Evolutionary conservation across 1,140 invertebrate genomes (phyloP).

Genomic region (Ephestia elutella): DNA sequence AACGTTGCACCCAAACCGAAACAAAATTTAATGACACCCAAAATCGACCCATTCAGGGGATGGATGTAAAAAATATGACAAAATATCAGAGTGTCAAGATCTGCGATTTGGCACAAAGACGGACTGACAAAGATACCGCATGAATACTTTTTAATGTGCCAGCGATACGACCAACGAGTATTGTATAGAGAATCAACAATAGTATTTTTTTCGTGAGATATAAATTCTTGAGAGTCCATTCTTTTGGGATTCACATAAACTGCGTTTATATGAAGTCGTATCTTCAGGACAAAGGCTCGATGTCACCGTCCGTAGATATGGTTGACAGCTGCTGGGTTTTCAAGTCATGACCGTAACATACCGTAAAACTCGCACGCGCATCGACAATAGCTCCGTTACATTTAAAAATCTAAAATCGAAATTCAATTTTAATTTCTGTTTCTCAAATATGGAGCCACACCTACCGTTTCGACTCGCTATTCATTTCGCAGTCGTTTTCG

Average conservation of each 20-base stretch:
- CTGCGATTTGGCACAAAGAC: slow-evolving; percentile 44
- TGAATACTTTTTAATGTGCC: slow-evolving; percentile 73
- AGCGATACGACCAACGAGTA: slow-evolving; percentile 66
- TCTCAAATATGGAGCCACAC: slow-evolving; percentile 40
- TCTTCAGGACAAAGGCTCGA: slow-evolving; percentile 53
- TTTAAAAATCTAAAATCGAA: slow-evolving; percentile 10
- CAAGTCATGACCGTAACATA: slow-evolving; percentile 41
- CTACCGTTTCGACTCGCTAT: slow-evolving; percentile 43
- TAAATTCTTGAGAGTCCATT: slow-evolving; percentile 57
- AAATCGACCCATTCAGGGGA: slow-evolving; percentile 17
- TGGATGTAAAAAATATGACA: slow-evolving; percentile 37
- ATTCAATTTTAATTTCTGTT: slow-evolving; percentile 57
- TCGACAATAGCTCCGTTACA: slow-evolving; percentile 58
- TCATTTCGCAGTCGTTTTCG: slow-evolving; percentile 29
- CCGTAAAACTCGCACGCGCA: slow-evolving; percentile 57
- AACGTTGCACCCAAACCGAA: slow-evolving; percentile 10
- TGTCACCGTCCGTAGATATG: slow-evolving; percentile 50
- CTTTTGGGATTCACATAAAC: slow-evolving; percentile 66
- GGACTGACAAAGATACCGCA: slow-evolving; percentile 60
- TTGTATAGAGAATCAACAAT: slow-evolving; percentile 52
- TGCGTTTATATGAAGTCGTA: slow-evolving; percentile 72
- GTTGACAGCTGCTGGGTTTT: slow-evolving; percentile 62
- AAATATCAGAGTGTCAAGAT: slow-evolving; percentile 62
- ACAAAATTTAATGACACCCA: slow-evolving; percentile 19
- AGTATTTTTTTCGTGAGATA: slow-evolving; percentile 56